A percentile compares a stretch with the other conserved stretches of the same genome.
These are phyloP conservation scores for Scrobipalpa atriplicella DNA, from an alignment of 2,888 invertebrate genomes.

Conservation along the genomic window DNA sequence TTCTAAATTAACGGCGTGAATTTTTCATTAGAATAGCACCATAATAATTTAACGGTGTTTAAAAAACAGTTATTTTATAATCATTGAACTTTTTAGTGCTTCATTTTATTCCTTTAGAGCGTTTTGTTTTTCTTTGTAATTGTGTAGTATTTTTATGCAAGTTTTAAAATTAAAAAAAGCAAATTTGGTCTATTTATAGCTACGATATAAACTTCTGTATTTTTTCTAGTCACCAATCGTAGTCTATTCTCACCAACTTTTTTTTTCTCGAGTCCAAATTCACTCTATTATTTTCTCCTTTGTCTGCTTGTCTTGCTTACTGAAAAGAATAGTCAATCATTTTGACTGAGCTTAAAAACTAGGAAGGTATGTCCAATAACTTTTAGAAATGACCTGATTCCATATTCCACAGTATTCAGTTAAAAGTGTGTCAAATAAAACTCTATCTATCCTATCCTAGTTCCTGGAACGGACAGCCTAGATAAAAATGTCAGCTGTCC, in stretches of 20 bases:
- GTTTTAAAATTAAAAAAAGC: too few species aligned
- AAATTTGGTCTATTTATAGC: too few species aligned
- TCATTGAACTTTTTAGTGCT: not conserved
- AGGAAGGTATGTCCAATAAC: not conserved
- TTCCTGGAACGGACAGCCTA: slow-evolving; percentile 12
- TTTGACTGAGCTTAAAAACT: not conserved
- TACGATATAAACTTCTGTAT: too few species aligned
- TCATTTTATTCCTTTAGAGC: not conserved
- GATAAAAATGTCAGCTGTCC: slow-evolving; percentile 29
- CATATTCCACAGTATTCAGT: not conserved
- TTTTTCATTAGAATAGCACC: slow-evolving; percentile 25
- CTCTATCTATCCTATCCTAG: slow-evolving; percentile 18
- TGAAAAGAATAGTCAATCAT: too few species aligned
- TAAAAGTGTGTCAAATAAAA: slow-evolving; percentile 18
- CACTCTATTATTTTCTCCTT: too few species aligned
- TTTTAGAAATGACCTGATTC: slow-evolving; percentile 4
- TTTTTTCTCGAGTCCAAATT: too few species aligned
- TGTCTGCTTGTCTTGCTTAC: too few species aligned
- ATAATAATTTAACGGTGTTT: slow-evolving; percentile 16
- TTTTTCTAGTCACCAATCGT: too few species aligned
- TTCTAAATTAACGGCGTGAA: slow-evolving; percentile 24
- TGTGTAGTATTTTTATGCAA: too few species aligned
- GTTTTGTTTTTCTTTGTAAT: too few species aligned
- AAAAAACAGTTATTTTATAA: slow-evolving; percentile 1
- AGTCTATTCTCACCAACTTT: too few species aligned